Percentiles rank a stretch among this genome's conserved stretches.
Evolutionary conservation across 2,797 vertebrate species (phyloP).

Genomic region (Graptemys geographica): DNA sequence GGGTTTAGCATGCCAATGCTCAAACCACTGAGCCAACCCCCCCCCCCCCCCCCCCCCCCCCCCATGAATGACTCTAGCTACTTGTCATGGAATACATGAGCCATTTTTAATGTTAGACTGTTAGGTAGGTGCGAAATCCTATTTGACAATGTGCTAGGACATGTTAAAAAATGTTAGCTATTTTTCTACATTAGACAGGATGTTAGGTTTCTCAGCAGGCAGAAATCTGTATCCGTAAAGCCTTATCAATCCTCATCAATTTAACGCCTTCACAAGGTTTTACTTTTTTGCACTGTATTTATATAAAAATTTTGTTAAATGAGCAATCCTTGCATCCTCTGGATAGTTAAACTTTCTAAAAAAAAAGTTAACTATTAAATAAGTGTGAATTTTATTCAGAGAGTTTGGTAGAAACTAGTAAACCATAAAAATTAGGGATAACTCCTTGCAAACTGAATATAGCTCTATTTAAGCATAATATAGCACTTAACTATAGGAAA

Average conservation of each 20-base stretch:
- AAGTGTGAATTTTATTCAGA: conserved; percentile 59
- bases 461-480: background rate
- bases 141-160: background rate
- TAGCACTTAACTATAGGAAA: conserved; percentile 19
- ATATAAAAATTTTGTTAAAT: conserved; percentile 67
- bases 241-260: conserved; percentile 74
- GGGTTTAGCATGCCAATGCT: too few species aligned
- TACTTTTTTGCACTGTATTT: conserved; percentile 61
- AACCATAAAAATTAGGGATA: background rate
- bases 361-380: conserved; percentile 61
- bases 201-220: conserved; percentile 74
- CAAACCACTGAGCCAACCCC: too few species aligned
- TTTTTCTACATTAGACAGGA: conserved; percentile 73
- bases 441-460: background rate
- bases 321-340: conserved; percentile 54
- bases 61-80: too few species aligned
- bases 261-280: conserved; percentile 67
- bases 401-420: conserved; percentile 10
- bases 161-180: background rate
- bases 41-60: too few species aligned
- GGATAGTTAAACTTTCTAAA: conserved; percentile 36
- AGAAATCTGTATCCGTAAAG: conserved; percentile 70
- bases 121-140: background rate
- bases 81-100: too few species aligned
- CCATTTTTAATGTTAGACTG: background rate